Conservation (phyloP, 2,113 vertebrate species). For the Equus quagga region DNA sequence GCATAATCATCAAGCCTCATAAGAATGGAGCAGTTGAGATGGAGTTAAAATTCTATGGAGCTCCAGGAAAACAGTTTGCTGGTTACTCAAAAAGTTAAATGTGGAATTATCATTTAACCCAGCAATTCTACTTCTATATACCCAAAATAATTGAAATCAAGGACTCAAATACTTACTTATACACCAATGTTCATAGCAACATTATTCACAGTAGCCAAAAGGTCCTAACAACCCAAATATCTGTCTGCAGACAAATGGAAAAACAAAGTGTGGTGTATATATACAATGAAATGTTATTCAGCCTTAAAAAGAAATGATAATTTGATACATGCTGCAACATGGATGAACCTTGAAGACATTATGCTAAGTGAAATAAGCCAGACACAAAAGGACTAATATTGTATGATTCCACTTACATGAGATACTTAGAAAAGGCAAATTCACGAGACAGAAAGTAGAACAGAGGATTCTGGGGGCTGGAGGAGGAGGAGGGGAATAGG, state of each 20-base stretch:
- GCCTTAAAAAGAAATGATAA: neutral
- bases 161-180: neutral
- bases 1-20: neutral
- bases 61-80: neutral
- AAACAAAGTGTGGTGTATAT: neutral
- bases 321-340: neutral
- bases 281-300: neutral
- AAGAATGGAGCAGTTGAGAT: neutral
- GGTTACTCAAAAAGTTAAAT: neutral
- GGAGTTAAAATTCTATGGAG: neutral
- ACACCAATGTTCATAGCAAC: neutral
- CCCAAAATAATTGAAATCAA: neutral
- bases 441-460: neutral
- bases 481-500: neutral
- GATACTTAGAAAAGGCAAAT: neutral
- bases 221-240: neutral
- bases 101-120: neutral
- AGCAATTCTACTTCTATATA: neutral
- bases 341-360: neutral
- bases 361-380: neutral
- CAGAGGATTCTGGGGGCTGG: neutral
- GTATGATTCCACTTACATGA: neutral
- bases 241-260: neutral
- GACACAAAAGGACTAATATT: neutral
- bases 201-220: neutral